Conservation (phyloP, 2,797 vertebrate genomes). For the Mallotus villosus region DNA sequence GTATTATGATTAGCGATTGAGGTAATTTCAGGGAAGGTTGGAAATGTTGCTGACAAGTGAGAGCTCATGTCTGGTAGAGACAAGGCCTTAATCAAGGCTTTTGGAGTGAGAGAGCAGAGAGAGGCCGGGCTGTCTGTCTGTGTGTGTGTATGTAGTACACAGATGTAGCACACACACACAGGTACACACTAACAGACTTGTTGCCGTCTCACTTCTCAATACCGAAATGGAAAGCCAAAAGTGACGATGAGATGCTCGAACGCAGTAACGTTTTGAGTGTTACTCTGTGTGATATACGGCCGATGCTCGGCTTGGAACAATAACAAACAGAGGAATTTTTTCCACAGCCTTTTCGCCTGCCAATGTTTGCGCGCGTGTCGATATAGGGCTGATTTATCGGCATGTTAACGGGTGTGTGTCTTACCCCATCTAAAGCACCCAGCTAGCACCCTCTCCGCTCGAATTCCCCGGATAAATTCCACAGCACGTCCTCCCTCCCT, state of each 20-base stretch:
- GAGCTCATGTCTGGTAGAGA: constrained; percentile 7
- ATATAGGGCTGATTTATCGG: too few relatives aligned
- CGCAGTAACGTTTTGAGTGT: too few relatives aligned
- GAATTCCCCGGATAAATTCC: neutral
- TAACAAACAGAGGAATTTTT: too few relatives aligned
- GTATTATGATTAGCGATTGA: constrained; percentile 11
- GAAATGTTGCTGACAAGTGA: constrained; percentile 4
- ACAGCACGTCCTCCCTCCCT: neutral
- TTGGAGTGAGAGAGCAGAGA: constrained; percentile 4
- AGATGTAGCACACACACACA: neutral
- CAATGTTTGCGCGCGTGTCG: too few relatives aligned
- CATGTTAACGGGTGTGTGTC: neutral
- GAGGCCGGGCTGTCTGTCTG: neutral
- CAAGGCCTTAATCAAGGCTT: constrained; percentile 7
- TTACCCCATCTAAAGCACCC: neutral
- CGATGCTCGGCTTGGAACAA: too few relatives aligned
- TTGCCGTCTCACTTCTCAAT: constrained; percentile 5
- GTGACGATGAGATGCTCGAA: neutral
- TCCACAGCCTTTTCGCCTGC: too few relatives aligned
- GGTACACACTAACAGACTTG: neutral
- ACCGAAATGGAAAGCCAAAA: constrained; percentile 15
- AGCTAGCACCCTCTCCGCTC: neutral
- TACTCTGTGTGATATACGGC: too few relatives aligned
- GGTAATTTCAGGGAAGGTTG: constrained; percentile 11
- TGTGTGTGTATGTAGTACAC: too few relatives aligned